These are phyloP conservation scores for Trichonephila inaurata DNA, from an alignment of 1,140 invertebrate species.

Conservation along the genomic window DNA sequence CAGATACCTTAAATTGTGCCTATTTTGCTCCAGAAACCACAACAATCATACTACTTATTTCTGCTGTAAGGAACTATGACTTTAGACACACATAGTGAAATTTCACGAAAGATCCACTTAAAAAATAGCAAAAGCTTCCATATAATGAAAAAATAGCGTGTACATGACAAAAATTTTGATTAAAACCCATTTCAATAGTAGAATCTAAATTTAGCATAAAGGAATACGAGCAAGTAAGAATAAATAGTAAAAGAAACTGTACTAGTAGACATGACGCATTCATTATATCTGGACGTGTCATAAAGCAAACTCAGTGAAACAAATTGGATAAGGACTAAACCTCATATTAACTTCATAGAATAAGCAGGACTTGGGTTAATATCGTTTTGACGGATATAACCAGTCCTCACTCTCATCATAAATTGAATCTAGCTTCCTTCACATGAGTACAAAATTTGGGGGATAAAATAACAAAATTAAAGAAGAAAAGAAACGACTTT, in stretches of 20 bases:
- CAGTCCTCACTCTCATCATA: slow-evolving; percentile 26
- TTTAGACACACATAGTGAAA: too few relatives aligned
- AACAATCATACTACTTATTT: too few relatives aligned
- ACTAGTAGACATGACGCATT: neutral
- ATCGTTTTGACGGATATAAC: slow-evolving; percentile 23
- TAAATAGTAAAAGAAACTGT: neutral
- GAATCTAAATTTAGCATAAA: neutral
- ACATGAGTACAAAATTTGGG: slow-evolving; percentile 1
- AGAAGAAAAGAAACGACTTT: slow-evolving; percentile 28
- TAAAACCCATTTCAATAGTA: neutral
- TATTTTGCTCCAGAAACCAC: too few relatives aligned
- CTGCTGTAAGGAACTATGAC: too few relatives aligned
- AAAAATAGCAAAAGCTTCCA: neutral
- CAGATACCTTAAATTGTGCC: too few relatives aligned
- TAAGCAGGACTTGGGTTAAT: slow-evolving; percentile 28
- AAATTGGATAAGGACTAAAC: slow-evolving; percentile 32
- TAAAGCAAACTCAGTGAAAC: slow-evolving; percentile 18
- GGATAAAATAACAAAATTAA: slow-evolving; percentile 18
- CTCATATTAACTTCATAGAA: slow-evolving; percentile 28
- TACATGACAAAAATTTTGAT: neutral
- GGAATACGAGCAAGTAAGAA: neutral
- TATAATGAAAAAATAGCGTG: neutral
- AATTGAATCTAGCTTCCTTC: slow-evolving; percentile 38
- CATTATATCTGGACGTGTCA: neutral
- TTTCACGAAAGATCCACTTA: too few relatives aligned